Evolutionary conservation across 2,888 invertebrate species (phyloP), one percentile per base, ranked within the genome.

Genomic region (Trichogramma dendrolimi): DNA sequence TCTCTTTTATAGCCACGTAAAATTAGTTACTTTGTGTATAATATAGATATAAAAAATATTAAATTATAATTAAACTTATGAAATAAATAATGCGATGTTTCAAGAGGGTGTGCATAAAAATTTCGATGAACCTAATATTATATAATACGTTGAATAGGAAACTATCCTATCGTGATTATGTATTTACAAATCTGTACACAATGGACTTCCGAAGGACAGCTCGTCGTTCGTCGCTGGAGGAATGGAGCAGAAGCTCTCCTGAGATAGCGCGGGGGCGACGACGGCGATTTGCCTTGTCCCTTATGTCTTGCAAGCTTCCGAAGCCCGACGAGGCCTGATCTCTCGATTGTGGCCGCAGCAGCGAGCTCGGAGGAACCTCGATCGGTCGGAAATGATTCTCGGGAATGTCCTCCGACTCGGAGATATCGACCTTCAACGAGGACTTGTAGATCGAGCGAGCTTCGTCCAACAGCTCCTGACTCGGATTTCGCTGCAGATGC

Each of bases 261-360:
- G 27, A 2, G 27, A 27, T 27, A 27, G 27, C 27, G 27, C 27
- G 27, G 27, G 27, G 27, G 27, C 27, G 27, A 27, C 27, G 27
- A 38, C 53, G 47, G n/a, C 43, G 64, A 61, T 27, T 27, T 27
- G 27, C 44, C 57, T 59, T 70, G 6, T 73, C 72, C 2, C 69
- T 68, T n/a, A 67, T 55, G 44, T 74, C 72, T 5, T 68, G 70
- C 10, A 70, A 69, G 51, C 75, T 77, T 52, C 72, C 72, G 47
- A 75, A 75, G 0, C 74, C 77, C 1, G 78, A 77, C 4, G 75
- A 73, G 2, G 66, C 67, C 44, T 70, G 74, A 56, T 67, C 72
- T 27, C 72, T 70, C 0, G 76, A 74, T 0, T 72, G 67, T 50
- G 74, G 71, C 49, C 72, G 71, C 1, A 39, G 63, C 10, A 10